Evolutionary conservation across 2,113 vertebrate genomes (phyloP), one percentile per base, ranked within the genome.

Genomic region (Rousettus leschenaultii): DNA sequence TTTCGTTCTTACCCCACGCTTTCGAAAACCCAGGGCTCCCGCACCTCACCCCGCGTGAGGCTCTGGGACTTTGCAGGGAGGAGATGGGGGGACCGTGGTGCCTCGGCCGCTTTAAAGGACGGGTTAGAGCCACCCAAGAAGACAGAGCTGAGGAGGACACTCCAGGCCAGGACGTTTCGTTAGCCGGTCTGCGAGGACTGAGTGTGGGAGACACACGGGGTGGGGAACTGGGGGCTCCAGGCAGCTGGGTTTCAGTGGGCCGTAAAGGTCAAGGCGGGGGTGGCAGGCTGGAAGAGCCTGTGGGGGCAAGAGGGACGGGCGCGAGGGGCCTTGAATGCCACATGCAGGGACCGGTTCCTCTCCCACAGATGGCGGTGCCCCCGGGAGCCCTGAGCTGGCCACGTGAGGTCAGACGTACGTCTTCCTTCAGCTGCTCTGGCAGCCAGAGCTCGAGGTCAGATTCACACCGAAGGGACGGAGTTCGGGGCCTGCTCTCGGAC

Each of bases 201-300:
- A 26, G 24, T 0, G 28, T 7, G 8, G 57, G 30, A 38, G 22
- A 12, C 0, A 9, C 1, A 0, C 1, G 43, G 13, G 79, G 5
- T 5, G 4, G 28, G 4, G 3, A 2, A 6, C 0, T 0, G 7
- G 10, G 21, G 16, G 9, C 48, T 28, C 82, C 0, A 0, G n/a
- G 26, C 18, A 4, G 3, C 70, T 22, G 68, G 63, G 18, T 10
- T 28, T 48, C 28, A 9, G 43, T 1, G 7, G 6, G 6, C 38
- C 3, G 16, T 3, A 12, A 45, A 57, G 59, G 51, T 55, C 63
- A 73, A 66, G 43, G 59, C 4, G 0, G 28, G 53, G 26, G n/a
- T 8, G 6, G 11, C 79, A 8, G 13, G 70, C 9, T 26, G 33
- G 13, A 16, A 13, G 38, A 30, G n/a, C 3, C 16, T 33, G 33